Evolutionary conservation across 2,797 vertebrate species (phyloP), one percentile per base, ranked within the genome.

Genomic region (Coregonus suidteri): DNA sequence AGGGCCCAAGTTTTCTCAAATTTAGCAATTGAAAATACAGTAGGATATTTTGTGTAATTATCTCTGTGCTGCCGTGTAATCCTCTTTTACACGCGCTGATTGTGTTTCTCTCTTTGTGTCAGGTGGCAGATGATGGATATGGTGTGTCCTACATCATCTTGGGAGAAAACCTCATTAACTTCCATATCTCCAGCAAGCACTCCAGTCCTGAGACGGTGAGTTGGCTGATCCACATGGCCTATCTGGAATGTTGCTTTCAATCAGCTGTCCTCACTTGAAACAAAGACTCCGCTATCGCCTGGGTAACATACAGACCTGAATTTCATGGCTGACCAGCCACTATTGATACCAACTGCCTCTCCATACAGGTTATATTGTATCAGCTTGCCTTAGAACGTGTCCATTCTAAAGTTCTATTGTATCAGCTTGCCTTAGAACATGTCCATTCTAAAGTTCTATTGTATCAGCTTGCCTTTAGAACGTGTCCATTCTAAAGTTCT

Each of bases 101-200:
- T 52, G 20, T 51, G 51, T 1, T 53, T 79, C 34, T 80, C n/a
- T 71, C 75, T 0, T 1, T 9, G n/a, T 62, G 59, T 59, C 76
- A 99, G 98, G 98, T 99, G 79, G 98, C 97, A 51, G 96, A 99
- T 83, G 98, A 99, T 68, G 98, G 98, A 74, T 99, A 99, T 3
- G 98, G 98, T 0, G 98, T 99, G 76, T 99, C 98, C 0, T 99
- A 99, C 79, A 96, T 99, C n/a, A 94, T 98, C 15, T 82, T 98
- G 53, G 98, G 88, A 6, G 98, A 99, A 51, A 91, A 96, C 72
- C 92, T 93, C 74, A 96, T 99, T 88, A 97, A 95, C 79, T 99
- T 99, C 88, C 98, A 99, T 73, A 92, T 99, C 85, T 99, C 97
- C 78, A 98, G 98, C 95, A 99, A 99, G 91, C 78, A 93, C 83